Evolutionary conservation across 2,888 invertebrate species (phyloP).

Genomic region (Drosophila leonis): DNA sequence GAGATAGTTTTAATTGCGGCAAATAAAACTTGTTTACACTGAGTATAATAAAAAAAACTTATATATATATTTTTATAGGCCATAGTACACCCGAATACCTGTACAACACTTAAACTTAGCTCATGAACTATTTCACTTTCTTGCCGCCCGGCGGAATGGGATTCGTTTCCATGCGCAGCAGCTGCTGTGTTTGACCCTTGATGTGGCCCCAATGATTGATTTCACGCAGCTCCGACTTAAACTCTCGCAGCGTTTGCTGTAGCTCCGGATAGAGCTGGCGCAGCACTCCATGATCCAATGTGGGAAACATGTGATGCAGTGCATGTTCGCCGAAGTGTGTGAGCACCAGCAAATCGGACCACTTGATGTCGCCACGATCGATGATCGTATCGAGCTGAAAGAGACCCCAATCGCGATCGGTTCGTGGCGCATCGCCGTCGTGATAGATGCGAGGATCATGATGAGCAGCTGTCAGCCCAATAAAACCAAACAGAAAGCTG

Average conservation of each 20-base stretch:
- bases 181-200: conserved; percentile 88
- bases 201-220: conserved; percentile 88
- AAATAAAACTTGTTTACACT: neutral
- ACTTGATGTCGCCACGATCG: conserved; percentile 89
- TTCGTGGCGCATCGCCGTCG: conserved; percentile 88
- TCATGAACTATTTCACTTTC: conserved; percentile 39
- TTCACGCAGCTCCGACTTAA: conserved; percentile 73
- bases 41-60: neutral
- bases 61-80: neutral
- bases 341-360: conserved; percentile 88
- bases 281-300: conserved; percentile 91
- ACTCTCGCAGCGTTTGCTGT: conserved; percentile 77
- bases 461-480: conserved; percentile 91
- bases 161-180: conserved; percentile 86
- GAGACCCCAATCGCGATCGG: conserved; percentile 90
- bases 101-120: neutral
- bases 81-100: neutral
- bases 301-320: conserved; percentile 92
- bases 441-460: conserved; percentile 92
- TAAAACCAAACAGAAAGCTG: conserved; percentile 88
- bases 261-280: conserved; percentile 88
- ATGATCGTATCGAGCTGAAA: conserved; percentile 90
- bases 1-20: neutral
- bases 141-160: conserved; percentile 63
- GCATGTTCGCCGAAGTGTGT: conserved; percentile 92